A percentile compares a stretch with the other conserved stretches of the same genome.
Conservation (phyloP, 2,797 vertebrate species). For the Cossypha heuglini region DNA sequence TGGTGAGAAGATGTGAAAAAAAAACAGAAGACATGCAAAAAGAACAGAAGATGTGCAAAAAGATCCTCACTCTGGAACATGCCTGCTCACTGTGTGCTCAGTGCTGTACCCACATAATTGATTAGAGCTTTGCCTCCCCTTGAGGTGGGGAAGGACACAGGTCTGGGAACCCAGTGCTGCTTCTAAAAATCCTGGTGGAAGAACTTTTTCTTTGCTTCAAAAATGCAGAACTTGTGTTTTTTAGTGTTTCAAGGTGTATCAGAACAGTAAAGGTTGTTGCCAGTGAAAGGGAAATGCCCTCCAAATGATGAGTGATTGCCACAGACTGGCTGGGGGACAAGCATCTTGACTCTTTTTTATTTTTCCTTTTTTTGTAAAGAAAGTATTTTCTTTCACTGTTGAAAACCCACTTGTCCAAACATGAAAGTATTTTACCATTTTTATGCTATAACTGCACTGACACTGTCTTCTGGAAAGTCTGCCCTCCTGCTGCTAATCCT, state of each 20-base stretch:
- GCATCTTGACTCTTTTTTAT: background rate
- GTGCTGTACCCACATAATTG: accelerated
- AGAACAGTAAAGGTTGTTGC: background rate
- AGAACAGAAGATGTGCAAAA: background rate
- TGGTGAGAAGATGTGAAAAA: background rate
- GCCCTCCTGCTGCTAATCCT: background rate
- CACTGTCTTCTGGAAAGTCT: background rate
- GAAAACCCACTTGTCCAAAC: background rate
- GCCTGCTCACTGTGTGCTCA: background rate
- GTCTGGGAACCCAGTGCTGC: background rate
- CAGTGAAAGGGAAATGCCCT: background rate
- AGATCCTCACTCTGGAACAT: background rate
- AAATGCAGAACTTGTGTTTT: background rate
- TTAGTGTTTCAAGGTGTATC: background rate
- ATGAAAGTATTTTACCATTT: background rate
- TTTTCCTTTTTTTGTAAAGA: background rate
- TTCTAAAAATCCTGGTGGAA: background rate
- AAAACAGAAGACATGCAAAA: background rate
- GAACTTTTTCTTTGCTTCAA: background rate
- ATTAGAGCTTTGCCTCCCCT: background rate
- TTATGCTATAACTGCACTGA: background rate
- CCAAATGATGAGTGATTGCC: background rate
- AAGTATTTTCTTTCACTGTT: accelerated
- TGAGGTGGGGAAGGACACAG: background rate
- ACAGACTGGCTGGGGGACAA: background rate